Percentiles rank a stretch among this genome's conserved stretches.
These are phyloP conservation scores for Asbolus verrucosus DNA, from an alignment of 1,140 invertebrate genomes.

Conservation along the genomic window DNA sequence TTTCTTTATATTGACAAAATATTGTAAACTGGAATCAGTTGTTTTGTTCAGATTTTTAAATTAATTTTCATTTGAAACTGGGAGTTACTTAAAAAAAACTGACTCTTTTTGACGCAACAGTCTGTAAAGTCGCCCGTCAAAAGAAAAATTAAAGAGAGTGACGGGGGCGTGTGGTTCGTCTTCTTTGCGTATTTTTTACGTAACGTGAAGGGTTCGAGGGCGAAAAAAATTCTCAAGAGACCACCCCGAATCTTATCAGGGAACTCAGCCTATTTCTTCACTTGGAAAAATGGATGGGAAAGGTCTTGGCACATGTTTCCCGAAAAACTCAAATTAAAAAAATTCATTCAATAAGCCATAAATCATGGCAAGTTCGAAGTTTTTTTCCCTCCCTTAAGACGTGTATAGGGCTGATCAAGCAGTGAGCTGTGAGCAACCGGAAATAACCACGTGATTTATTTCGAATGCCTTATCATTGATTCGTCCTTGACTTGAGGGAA, in stretches of 20 bases:
- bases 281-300: constrained; percentile 27
- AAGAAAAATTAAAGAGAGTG: too few species aligned
- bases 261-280: constrained; percentile 28
- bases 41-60: too few species aligned
- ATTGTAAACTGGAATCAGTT: too few species aligned
- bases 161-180: too few species aligned
- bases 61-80: too few species aligned
- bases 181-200: too few species aligned
- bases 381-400: too few species aligned
- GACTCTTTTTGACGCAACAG: too few species aligned
- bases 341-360: constrained; percentile 14
- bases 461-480: constrained; percentile 10
- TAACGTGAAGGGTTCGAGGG: too few species aligned
- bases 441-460: constrained; percentile 10
- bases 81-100: too few species aligned
- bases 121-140: too few species aligned
- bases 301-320: constrained; percentile 18
- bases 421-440: neutral
- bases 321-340: constrained; percentile 35
- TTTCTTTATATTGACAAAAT: too few species aligned
- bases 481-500: constrained; percentile 1
- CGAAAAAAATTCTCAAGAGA: constrained; percentile 12
- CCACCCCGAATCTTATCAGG: neutral
- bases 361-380: constrained; percentile 3
- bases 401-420: neutral